Percentiles rank a stretch among this genome's conserved stretches.
phyloP scores from a whole-genome alignment of 2,113 vertebrate genomes.

The Plecturocebus donacophilus region DNA sequence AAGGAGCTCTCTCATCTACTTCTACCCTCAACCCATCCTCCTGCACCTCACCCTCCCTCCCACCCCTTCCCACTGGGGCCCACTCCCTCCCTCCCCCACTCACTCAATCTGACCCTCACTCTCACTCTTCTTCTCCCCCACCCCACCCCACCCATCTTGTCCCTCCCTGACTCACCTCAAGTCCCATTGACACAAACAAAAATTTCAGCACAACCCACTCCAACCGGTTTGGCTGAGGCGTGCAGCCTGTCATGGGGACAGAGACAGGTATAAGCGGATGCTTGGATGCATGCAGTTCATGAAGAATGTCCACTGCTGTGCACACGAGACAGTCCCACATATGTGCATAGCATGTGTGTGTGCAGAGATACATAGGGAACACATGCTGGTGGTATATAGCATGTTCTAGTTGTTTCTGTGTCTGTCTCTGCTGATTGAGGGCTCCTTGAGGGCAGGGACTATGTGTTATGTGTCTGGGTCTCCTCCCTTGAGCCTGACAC shows the following conservation, averaged over 20 bases:
- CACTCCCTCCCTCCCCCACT: background rate
- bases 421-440: background rate
- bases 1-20: background rate
- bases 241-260: constrained; percentile 46
- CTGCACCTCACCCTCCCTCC: background rate
- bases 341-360: accelerated
- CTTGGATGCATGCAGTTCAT: background rate
- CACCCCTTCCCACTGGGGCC: background rate
- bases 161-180: constrained; percentile 75
- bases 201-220: constrained; percentile 73
- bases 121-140: constrained; percentile 60
- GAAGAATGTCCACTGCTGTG: background rate
- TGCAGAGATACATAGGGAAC: background rate
- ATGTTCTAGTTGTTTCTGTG: background rate
- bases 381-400: too few species aligned
- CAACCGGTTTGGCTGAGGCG: constrained; percentile 74
- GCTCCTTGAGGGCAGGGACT: background rate
- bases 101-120: constrained; percentile 62
- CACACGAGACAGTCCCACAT: background rate
- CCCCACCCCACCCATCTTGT: constrained; percentile 45
- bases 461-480: background rate
- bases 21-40: background rate
- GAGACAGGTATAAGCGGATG: background rate
- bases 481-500: background rate
- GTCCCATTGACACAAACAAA: constrained; percentile 77